Evolutionary conservation across 2,797 vertebrate genomes (phyloP).

Genomic region (Hypotaenidia okinawae): DNA sequence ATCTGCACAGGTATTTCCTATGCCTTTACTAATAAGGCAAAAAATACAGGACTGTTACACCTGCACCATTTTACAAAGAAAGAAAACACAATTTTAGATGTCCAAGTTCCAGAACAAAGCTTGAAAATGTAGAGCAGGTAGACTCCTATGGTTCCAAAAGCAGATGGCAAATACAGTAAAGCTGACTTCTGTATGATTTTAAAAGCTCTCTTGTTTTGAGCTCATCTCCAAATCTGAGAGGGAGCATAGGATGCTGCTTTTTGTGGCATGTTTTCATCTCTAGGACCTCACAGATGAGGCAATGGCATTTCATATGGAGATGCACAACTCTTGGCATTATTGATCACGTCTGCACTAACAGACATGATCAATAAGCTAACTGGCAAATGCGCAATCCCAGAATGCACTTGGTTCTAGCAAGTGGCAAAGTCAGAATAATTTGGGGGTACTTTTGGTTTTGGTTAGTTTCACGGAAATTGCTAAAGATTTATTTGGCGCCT

Average conservation of each 20-base stretch:
- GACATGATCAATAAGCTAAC: conserved; percentile 14
- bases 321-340: not conserved
- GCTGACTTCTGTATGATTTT: not conserved
- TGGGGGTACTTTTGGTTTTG: not conserved
- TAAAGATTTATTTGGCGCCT: not conserved
- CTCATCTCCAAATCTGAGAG: not conserved
- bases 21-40: not conserved
- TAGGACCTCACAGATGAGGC: not conserved
- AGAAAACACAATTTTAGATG: not conserved
- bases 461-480: not conserved
- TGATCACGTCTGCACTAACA: conserved; percentile 22
- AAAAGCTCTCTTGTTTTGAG: not conserved
- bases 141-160: not conserved
- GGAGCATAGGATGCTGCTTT: not conserved
- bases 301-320: not conserved
- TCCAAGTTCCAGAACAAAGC: not conserved
- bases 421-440: not conserved
- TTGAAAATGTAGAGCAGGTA: not conserved
- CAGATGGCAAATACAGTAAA: not conserved
- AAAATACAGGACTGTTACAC: not conserved
- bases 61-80: not conserved
- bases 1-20: not conserved
- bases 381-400: not conserved
- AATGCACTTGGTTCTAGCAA: not conserved
- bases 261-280: not conserved